phyloP scores from a whole-genome alignment of 1,140 invertebrate genomes.

The Conus ventricosus region DNA sequence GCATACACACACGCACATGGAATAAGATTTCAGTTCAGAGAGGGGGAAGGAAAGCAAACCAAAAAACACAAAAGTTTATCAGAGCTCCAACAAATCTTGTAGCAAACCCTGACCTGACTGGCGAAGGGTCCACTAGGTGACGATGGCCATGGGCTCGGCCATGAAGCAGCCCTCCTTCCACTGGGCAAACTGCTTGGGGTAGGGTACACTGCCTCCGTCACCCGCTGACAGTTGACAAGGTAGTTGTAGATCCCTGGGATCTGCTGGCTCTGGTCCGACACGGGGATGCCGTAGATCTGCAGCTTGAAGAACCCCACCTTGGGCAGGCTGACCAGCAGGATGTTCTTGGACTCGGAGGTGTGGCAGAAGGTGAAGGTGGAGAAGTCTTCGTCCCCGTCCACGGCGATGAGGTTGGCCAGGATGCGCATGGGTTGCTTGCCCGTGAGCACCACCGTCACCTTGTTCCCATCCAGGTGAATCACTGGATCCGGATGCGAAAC shows the following conservation, averaged over 20 bases:
- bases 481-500: slow-evolving; percentile 71
- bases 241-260: slow-evolving; percentile 73
- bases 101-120: slow-evolving; percentile 13
- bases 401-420: slow-evolving; percentile 71
- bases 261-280: slow-evolving; percentile 65
- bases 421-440: slow-evolving; percentile 65
- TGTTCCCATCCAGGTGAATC: slow-evolving; percentile 67
- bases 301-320: slow-evolving; percentile 69
- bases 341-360: slow-evolving; percentile 57
- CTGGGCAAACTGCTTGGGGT: slow-evolving; percentile 73
- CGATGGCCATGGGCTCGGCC: slow-evolving; percentile 53
- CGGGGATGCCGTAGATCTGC: slow-evolving; percentile 69
- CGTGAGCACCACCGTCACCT: slow-evolving; percentile 65
- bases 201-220: slow-evolving; percentile 47
- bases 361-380: slow-evolving; percentile 71
- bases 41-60: too few relatives aligned
- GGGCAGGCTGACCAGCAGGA: slow-evolving; percentile 64
- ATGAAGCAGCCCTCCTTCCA: slow-evolving; percentile 75
- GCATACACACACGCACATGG: too few relatives aligned
- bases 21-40: too few relatives aligned
- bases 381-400: slow-evolving; percentile 63
- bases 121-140: slow-evolving; percentile 37
- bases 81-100: too few relatives aligned
- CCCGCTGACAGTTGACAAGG: slow-evolving; percentile 53
- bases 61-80: not conserved